Conservation (phyloP, 2,797 vertebrate species). For the Selene dorsalis region DNA sequence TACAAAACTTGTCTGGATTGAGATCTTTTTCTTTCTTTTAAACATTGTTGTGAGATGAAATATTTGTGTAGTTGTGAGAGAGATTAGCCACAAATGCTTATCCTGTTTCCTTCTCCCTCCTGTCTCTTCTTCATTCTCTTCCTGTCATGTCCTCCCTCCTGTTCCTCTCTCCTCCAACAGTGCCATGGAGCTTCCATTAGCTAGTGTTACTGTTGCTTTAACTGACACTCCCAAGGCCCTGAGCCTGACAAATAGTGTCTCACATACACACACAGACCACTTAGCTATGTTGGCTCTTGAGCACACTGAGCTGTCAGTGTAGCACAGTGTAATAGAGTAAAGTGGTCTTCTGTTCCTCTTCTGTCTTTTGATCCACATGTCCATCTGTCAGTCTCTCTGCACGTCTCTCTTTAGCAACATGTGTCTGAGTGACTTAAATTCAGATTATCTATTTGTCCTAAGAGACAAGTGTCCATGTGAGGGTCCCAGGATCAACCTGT, state of each 20-base stretch:
- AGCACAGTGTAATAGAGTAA: slow-evolving; percentile 34
- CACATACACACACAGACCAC: slow-evolving; percentile 1
- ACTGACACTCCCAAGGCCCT: neutral
- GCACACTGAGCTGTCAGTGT: slow-evolving; percentile 33
- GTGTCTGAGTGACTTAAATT: no score
- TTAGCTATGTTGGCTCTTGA: slow-evolving; percentile 51
- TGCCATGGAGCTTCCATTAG: slow-evolving; percentile 54
- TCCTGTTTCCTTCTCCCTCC: no score
- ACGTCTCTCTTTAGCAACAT: neutral
- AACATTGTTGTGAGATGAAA: no score
- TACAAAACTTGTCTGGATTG: no score
- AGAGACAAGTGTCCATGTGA: no score
- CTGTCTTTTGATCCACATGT: neutral
- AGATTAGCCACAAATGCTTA: no score
- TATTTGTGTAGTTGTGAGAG: no score
- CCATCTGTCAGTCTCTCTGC: slow-evolving; percentile 11
- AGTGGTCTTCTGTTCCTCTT: slow-evolving; percentile 25
- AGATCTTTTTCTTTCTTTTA: no score
- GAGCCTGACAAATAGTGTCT: neutral
- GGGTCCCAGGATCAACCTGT: no score
- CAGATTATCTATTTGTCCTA: no score
- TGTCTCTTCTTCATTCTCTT: neutral
- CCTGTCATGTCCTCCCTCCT: neutral
- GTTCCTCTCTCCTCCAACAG: neutral
- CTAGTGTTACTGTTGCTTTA: slow-evolving; percentile 6